Evolutionary conservation across 2,113 vertebrate genomes (phyloP).

Genomic region (Myocastor coypus): DNA sequence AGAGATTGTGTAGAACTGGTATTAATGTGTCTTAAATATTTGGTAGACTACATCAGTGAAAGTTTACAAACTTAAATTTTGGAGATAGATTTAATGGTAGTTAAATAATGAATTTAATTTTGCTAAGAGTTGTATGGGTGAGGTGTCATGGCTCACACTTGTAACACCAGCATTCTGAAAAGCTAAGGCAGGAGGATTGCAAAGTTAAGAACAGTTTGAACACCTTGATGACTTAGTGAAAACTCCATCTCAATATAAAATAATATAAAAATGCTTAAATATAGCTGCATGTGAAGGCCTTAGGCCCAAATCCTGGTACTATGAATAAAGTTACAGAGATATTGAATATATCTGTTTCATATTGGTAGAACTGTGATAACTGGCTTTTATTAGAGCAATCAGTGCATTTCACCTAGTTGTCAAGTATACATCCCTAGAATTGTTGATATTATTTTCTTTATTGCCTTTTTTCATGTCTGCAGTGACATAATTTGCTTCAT

Average conservation of each 20-base stretch:
- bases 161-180: neutral
- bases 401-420: neutral
- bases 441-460: neutral
- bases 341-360: neutral
- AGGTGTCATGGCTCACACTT: neutral
- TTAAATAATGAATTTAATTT: neutral
- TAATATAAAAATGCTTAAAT: neutral
- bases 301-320: neutral
- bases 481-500: neutral
- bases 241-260: neutral
- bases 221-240: neutral
- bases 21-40: neutral
- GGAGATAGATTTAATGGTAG: neutral
- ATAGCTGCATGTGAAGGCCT: neutral
- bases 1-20: neutral
- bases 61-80: neutral
- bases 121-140: neutral
- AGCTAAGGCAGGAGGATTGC: neutral
- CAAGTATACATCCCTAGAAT: neutral
- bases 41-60: constrained; percentile 7
- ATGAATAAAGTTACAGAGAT: neutral
- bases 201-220: neutral
- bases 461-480: neutral
- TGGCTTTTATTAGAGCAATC: neutral
- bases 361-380: neutral